Evolutionary conservation across 2,113 vertebrate genomes (phyloP).

Genomic region (Ptilonorhynchus violaceus): DNA sequence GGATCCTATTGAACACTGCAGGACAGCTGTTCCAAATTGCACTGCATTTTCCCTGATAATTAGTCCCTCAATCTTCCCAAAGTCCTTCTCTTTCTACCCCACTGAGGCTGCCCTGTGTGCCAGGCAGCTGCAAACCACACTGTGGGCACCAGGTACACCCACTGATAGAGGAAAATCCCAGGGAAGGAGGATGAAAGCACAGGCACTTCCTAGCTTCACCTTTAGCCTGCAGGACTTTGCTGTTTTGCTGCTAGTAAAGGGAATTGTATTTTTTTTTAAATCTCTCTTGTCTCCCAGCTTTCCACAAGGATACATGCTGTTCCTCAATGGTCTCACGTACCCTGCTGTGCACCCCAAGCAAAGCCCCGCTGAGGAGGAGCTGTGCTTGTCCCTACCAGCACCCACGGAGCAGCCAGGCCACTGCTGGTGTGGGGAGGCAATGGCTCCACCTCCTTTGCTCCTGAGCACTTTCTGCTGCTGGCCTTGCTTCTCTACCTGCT

Average conservation of each 20-base stretch:
- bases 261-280: background rate
- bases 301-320: background rate
- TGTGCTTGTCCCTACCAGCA: background rate
- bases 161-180: background rate
- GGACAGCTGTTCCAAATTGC: background rate
- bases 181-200: background rate
- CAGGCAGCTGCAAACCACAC: background rate
- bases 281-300: background rate
- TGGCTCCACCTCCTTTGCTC: background rate
- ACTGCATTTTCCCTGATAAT: background rate
- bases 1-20: background rate
- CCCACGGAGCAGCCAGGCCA: background rate
- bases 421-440: background rate
- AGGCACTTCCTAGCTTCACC: background rate
- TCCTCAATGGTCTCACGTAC: background rate
- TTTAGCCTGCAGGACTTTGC: background rate
- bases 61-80: background rate
- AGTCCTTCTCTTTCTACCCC: background rate
- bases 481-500: background rate
- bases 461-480: background rate
- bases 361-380: background rate
- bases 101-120: background rate
- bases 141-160: background rate
- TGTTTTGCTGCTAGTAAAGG: background rate
- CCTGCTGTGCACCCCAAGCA: background rate